Base-by-base conservation (phyloP, 53 echinoderm and acorn worm genomes). In the Hippasteria phrygiana region DNA sequence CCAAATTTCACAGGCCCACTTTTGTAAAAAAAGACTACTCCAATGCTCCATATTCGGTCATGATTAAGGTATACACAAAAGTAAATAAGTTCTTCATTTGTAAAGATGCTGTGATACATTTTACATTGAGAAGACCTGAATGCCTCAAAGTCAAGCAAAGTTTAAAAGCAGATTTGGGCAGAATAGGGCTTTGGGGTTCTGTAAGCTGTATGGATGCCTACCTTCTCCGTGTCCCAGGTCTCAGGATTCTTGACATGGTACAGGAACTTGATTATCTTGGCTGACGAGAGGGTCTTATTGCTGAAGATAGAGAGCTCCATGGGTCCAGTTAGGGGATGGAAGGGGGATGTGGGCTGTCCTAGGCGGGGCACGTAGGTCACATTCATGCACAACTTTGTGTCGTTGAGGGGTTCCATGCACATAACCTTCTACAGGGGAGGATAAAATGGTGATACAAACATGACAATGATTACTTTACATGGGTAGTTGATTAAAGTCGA, bases 291-390 rank as follows among this genome's bases (percentile, higher is more conserved):
- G n/a, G 75, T 85, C 48, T 48, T 74, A 22, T 84, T 55, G 35
- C 27, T 46, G 86, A 62, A 91, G 62, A 91, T 76, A 53, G 84
- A 74, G 31, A 84, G 48, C 14, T 36, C 26, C 27, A 43, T 75
- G 74, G 87, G 85, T 36, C 91, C 91, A 27, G 77, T 62, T 18
- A 91, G 63, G 36, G 91, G 91, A 16, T 39, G 38, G 67, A 75
- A 74, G 9, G 91, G 85, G 34, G 81, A 80, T 3, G 28, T 70
- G 5, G 73, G 91, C 11, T 73, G 85, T 14, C 82, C 82, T 1
- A 82, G 73, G 18, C 91, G 85, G 6, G 86, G 86, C 2, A 85
- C 75, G 33, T 51, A 71, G 43, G 72, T 65, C 28, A 59, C 26
- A 29, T 91, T 82, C 18, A 76, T 36, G 82, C 91, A 91, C 26